Conservation (phyloP, 2,797 vertebrate species). For the Mus spretus region DNA sequence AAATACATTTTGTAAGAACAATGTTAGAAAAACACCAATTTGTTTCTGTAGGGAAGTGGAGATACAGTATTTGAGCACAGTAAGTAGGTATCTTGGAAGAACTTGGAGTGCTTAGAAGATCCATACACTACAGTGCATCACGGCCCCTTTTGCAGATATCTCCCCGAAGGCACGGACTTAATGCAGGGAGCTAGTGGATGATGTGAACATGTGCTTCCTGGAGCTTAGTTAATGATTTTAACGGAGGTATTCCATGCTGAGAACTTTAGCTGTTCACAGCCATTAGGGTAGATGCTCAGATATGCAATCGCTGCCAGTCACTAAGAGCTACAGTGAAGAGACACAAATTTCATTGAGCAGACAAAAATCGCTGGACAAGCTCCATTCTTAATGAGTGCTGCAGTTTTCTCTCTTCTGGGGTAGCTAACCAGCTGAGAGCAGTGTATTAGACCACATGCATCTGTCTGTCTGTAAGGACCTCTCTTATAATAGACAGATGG, state of each 20-base stretch:
- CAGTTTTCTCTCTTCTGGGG: not conserved
- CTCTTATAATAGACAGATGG: not conserved
- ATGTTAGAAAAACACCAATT: conserved; percentile 27
- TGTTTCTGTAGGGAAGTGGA: conserved; percentile 22
- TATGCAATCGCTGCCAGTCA: conserved; percentile 46
- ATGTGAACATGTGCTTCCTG: not conserved
- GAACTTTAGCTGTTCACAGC: conserved; percentile 57
- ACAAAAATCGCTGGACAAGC: conserved; percentile 38
- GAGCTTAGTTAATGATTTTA: conserved; percentile 35
- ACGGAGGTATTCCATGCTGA: not conserved
- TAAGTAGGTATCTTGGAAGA: not conserved
- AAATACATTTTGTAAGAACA: conserved; percentile 83
- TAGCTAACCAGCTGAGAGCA: not conserved
- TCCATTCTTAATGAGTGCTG: conserved; percentile 35
- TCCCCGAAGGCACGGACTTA: not conserved
- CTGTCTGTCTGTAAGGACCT: not conserved
- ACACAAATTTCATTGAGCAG: conserved; percentile 29
- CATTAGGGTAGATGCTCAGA: conserved; percentile 61
- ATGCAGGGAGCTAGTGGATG: not conserved
- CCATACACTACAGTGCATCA: not conserved
- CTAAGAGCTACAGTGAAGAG: conserved; percentile 24
- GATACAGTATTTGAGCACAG: not conserved
- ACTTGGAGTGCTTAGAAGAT: not conserved
- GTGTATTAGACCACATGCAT: not conserved
- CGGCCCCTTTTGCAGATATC: not conserved